Evolutionary conservation across 2,888 invertebrate species (phyloP).

Genomic region (Allacma fusca): DNA sequence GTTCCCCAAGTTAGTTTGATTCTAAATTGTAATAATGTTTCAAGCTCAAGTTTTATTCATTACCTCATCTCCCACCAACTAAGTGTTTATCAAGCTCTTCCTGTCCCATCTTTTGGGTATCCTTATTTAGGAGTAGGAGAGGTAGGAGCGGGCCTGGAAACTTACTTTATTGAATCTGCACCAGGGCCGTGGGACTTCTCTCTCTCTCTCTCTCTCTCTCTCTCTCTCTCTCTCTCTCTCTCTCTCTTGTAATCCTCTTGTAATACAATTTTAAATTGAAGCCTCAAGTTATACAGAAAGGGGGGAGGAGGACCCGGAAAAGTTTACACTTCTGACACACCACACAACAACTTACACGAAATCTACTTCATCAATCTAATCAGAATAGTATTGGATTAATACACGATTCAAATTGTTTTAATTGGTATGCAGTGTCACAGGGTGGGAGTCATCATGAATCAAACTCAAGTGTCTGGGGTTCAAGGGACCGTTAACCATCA

Average conservation of each 20-base stretch:
- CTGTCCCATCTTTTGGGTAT: background rate
- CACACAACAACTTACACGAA: background rate
- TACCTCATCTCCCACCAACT: background rate
- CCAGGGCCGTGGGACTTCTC: background rate
- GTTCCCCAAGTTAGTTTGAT: background rate
- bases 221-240: too few relatives aligned
- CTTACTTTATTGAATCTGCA: background rate
- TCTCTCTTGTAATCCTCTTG: constrained; percentile 3
- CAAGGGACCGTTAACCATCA: too few relatives aligned
- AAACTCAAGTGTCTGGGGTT: too few relatives aligned
- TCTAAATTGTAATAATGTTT: constrained; percentile 10
- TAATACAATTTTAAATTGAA: constrained; percentile 24
- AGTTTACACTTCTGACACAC: constrained; percentile 17
- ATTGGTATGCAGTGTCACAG: background rate
- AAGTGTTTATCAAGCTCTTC: background rate
- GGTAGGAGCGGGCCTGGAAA: background rate
- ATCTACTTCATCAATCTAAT: constrained; percentile 24
- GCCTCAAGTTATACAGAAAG: constrained; percentile 6
- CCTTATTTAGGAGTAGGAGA: background rate
- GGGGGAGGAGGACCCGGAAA: background rate
- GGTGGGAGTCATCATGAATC: background rate
- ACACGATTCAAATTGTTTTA: constrained; percentile 16
- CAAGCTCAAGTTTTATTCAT: constrained; percentile 11
- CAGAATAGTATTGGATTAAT: constrained; percentile 16
- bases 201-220: too few relatives aligned